phyloP scores from a whole-genome alignment of 2,888 invertebrate species.

The Yponomeuta cagnagella region DNA sequence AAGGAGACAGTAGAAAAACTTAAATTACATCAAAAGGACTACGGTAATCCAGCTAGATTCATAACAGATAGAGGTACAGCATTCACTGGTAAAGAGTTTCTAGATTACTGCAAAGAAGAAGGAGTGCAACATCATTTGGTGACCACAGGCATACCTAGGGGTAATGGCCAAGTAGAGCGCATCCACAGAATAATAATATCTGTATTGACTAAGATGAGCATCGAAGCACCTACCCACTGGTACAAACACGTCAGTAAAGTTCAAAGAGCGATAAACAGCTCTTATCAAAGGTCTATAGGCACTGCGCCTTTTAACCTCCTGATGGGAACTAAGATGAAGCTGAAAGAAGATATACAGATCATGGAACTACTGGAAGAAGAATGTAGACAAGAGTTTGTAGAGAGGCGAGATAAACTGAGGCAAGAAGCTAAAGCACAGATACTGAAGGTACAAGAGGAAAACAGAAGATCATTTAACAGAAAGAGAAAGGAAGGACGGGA shows the following conservation, averaged over 20 bases:
- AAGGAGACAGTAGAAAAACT: slow-evolving; percentile 33
- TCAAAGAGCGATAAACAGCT: slow-evolving; percentile 22
- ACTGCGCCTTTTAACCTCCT: slow-evolving; percentile 23
- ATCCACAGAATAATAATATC: no score
- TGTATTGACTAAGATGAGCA: no score
- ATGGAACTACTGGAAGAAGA: slow-evolving; percentile 11
- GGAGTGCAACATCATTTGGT: no score
- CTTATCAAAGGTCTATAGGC: slow-evolving; percentile 19
- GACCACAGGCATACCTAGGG: no score
- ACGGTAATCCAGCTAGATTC: slow-evolving; percentile 39
- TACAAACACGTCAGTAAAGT: slow-evolving; percentile 23
- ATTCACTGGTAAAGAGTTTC: slow-evolving; percentile 29
- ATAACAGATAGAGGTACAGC: slow-evolving; percentile 41
- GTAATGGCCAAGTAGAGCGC: no score
- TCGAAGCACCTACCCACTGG: slow-evolving; percentile 32
- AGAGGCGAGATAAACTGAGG: slow-evolving; percentile 19
- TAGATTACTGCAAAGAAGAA: no score
- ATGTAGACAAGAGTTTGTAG: not conserved
- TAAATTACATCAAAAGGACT: slow-evolving; percentile 27
- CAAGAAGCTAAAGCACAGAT: slow-evolving; percentile 11
- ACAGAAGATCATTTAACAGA: slow-evolving; percentile 10
- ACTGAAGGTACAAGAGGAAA: no score
- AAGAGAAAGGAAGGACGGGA: not conserved
- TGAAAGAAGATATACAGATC: no score
- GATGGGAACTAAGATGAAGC: no score